phyloP scores from a whole-genome alignment of 2,888 invertebrate species.

The Spisula solida region DNA sequence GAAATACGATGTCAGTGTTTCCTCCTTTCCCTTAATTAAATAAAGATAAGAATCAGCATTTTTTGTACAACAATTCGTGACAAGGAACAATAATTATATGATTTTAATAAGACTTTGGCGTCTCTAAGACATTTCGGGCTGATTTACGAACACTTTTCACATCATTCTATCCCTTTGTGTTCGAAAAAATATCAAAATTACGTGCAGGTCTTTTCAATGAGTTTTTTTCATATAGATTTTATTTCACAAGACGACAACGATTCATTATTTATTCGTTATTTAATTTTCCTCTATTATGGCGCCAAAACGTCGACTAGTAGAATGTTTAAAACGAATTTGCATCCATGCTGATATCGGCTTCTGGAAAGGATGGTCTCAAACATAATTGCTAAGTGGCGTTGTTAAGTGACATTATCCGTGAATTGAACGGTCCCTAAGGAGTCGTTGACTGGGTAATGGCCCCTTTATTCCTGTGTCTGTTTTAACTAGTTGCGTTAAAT shows the following conservation, averaged over 20 bases:
- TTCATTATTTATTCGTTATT: conserved; percentile 1
- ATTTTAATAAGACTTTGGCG: conserved; percentile 1
- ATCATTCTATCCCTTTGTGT: neutral
- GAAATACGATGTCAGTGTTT: neutral
- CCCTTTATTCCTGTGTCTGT: too few species aligned
- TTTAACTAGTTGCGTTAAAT: too few species aligned
- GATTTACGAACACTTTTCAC: conserved; percentile 5
- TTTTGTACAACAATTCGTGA: neutral
- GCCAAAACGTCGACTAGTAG: neutral
- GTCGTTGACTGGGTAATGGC: too few species aligned
- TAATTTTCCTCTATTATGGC: neutral
- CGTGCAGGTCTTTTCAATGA: neutral
- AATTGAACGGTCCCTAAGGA: too few species aligned
- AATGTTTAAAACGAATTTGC: neutral
- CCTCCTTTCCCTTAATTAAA: neutral
- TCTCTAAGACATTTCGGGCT: neutral
- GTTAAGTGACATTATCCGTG: too few species aligned
- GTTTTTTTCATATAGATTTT: neutral
- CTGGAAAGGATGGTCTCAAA: too few species aligned
- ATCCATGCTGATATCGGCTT: too few species aligned
- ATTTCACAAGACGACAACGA: neutral
- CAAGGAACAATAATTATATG: neutral
- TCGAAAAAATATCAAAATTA: neutral
- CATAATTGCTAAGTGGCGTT: too few species aligned
- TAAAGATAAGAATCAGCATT: neutral